Evolutionary conservation across 2,113 vertebrate genomes (phyloP), one percentile per base, ranked within the genome.

Genomic region (Elachura formosa): DNA sequence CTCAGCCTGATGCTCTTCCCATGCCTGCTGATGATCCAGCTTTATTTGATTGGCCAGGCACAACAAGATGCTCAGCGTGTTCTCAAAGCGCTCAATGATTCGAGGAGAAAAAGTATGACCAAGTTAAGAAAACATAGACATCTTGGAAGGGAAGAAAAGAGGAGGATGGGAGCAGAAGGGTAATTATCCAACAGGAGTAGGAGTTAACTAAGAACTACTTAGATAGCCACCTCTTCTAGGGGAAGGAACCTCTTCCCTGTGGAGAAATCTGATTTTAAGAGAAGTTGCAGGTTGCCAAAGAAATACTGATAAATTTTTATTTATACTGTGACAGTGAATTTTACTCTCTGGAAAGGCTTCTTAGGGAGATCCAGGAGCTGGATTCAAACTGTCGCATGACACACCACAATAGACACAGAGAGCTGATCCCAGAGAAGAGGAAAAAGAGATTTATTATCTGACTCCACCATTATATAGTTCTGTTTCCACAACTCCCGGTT

Each of bases 21-120:
- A 29, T 29, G 89, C 94, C 84, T 83, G 91, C 48, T 78, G 89
- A 38, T 76, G 90, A 72, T 85, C 77, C 36, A 84, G 17, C 11
- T 96, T 89, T 52, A 96, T 64, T 20, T 87, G 93, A 84, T 95
- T 94, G 4, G 98, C 97, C 68, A 88, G 98, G 40, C 66, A 56
- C 62, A 99, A 76, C 43, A 99, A 64, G 67, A 63, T 82, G 68
- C 87, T 96, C 8, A 99, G 98, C 40, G 99, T 91, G 49, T 93
- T 97, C 97, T 99, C 76, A 13, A 97, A 97, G 72, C 97, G 77
- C 89, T 80, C 94, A 68, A 99, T 14, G 36, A 98, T 58, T 2
- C 40, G 71, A 14, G 95, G 87, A 38, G 98, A 98, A 6, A 3
- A 46, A 22, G 91, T 95, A 96, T 96, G 98, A 87, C 98, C 94